Evolutionary conservation across 2,113 vertebrate genomes (phyloP), one percentile per base, ranked within the genome.

Genomic region (Hypanus sabinus): DNA sequence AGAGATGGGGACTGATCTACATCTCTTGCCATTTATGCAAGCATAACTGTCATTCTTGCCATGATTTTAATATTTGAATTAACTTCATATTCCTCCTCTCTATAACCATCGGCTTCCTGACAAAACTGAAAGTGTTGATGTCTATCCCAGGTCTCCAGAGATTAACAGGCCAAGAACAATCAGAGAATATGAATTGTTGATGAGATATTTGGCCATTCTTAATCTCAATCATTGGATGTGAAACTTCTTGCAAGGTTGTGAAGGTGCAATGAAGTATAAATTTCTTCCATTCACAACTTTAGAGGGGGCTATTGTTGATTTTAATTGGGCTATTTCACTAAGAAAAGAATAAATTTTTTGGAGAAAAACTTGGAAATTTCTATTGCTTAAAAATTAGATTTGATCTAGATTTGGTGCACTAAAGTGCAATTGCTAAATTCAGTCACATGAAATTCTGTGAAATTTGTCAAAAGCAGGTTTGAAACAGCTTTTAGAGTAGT

Each of bases 21-120:
- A 88, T 88, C 30, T 88, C 57, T 24, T 88, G 57, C 62, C 80
- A 55, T 83, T 55, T 83, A n/a, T 62, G 85, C n/a, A 90, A 65
- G 22, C n/a, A n/a, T 65, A 33, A 57, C 30, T 33, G 60, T 33
- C n/a, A 36, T 90, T 90, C n/a, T 62, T 1, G 20, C 0, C 16
- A 90, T 33, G 60, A n/a, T 68, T 90, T 68, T 20, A 88, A 62
- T 62, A 88, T 62, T 88, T 65, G n/a, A n/a, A 62, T 27, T 88
- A 3, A 57, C 27, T 62, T 18, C 57, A 88, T n/a, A 24, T 65
- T 65, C 24, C 83, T 55, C 18, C 81, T 57, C 27, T 11, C 8
- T 57, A 27, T 1, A 22, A 10, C 36, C 81, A 55, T 24, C 22
- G 27, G 8, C 81, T 60, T 14, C 55, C 55, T 24, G 33, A 22